Base-by-base conservation (phyloP, 2,797 vertebrate species). In the Coreius guichenoti region DNA sequence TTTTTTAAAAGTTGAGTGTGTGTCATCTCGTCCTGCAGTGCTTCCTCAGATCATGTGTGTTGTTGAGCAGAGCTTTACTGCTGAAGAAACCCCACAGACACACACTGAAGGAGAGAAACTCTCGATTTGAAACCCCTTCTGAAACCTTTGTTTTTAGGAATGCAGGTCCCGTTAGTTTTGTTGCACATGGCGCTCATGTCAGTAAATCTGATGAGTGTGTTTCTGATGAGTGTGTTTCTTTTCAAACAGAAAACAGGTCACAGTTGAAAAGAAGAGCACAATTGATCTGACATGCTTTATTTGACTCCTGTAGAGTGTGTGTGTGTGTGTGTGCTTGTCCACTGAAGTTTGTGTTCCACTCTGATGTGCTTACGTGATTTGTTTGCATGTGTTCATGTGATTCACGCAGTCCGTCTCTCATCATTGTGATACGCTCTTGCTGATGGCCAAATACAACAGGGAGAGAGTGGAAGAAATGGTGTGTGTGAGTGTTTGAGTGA, bases 211-310 rank as follows among this genome's bases (percentile, higher is more conserved):
- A 82, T 82, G 70, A 65, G 43, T 65, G 81, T 74, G 63, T 81
- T 75, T 76, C 58, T 76, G 56, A 82, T 82, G 70, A 65, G 43
- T 65, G 81, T 74, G 63, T 81, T 75, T 76, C 58, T 76, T 65
- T 83, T 54, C 72, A 67, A 67, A 81, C 33, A 43, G 72, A 76
- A 67, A 83, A 51, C 61, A 21, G 80, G 80, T 81, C 80, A 81
- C 31, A 26, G 80, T 26, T 79, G 80, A 81, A 81, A 81, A 54
- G 80, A 81, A 70, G 39, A 65, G 29, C 72, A 39, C 72, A 76
- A 76, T 76, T 23, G 58, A 76, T 83, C 31, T 76, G 72, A 83
- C 72, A 4, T 23, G 72, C 61, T 83, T 83, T 68, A 76, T 11
- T 51, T 51, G 31, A 51, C 31, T 83, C 72, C 58, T 65, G 70